Conservation (phyloP, 1,140 invertebrate genomes). For the Drosophila chauvacae region DNA sequence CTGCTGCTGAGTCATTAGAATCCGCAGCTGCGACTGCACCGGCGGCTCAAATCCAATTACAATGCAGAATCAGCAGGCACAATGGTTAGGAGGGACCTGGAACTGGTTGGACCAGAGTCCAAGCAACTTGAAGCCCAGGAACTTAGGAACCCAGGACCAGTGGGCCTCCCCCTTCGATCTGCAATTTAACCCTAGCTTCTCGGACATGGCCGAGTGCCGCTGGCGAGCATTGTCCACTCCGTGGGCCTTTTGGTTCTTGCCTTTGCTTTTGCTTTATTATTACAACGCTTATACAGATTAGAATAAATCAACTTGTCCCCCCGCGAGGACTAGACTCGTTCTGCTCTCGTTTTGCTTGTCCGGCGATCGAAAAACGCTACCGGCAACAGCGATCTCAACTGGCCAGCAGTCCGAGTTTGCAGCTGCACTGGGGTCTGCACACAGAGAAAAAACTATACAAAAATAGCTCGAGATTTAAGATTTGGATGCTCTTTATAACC, state of each 20-base stretch:
- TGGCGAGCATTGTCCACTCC: constrained; percentile 75
- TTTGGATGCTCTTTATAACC: too few species aligned
- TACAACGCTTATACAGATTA: constrained; percentile 80
- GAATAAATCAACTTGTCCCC: constrained; percentile 75
- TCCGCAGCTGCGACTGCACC: constrained; percentile 71
- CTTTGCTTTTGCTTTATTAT: constrained; percentile 76
- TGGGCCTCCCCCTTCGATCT: constrained; percentile 30
- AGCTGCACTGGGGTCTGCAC: constrained; percentile 30
- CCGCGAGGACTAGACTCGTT: constrained; percentile 19
- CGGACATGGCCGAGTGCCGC: constrained; percentile 55
- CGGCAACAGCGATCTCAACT: constrained; percentile 59
- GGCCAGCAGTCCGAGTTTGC: constrained; percentile 45
- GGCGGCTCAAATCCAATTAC: constrained; percentile 78
- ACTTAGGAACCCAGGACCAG: constrained; percentile 15
- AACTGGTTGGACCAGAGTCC: constrained; percentile 5
- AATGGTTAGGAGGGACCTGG: constrained; percentile 28
- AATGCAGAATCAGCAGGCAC: constrained; percentile 61
- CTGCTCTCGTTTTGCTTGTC: constrained; percentile 35
- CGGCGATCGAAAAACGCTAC: constrained; percentile 71
- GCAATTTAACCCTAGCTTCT: constrained; percentile 45
- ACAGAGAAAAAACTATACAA: neutral
- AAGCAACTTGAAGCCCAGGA: neutral
- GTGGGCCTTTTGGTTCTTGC: constrained; percentile 37
- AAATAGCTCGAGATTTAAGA: neutral
- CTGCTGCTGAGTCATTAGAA: constrained; percentile 74